Percentiles rank a stretch among this genome's conserved stretches.
Evolutionary conservation across 2,113 vertebrate genomes (phyloP).

Genomic region (Saguinus midas): DNA sequence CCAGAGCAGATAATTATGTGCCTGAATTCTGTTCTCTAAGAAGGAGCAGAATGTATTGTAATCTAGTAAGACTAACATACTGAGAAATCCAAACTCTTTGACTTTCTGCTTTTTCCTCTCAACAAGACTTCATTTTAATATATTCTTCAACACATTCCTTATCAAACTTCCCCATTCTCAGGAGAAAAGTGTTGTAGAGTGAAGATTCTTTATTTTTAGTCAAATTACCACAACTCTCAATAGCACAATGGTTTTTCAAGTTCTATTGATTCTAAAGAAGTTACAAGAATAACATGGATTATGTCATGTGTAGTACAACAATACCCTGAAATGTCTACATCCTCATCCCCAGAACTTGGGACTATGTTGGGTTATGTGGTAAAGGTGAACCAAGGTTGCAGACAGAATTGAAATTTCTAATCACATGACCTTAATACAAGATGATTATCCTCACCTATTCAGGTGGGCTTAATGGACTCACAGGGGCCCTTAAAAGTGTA

Average conservation of each 20-base stretch:
- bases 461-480: no score
- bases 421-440: not conserved
- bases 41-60: not conserved
- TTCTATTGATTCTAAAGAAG: not conserved
- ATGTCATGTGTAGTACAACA: not conserved
- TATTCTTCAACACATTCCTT: not conserved
- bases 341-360: not conserved
- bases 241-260: not conserved
- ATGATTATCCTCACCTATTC: accelerated
- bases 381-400: not conserved
- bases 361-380: accelerated
- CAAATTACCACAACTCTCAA: not conserved
- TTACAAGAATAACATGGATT: not conserved
- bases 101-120: not conserved
- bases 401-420: not conserved
- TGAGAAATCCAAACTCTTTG: not conserved
- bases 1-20: not conserved
- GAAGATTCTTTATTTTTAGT: not conserved
- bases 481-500: not conserved
- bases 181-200: not conserved
- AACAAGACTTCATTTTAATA: not conserved
- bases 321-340: not conserved
- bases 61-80: not conserved
- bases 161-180: not conserved
- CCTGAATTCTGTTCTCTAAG: not conserved